Percentiles rank a stretch among this genome's conserved stretches.
Conservation (phyloP, 2,113 vertebrate species). For the Alethe castanea region DNA sequence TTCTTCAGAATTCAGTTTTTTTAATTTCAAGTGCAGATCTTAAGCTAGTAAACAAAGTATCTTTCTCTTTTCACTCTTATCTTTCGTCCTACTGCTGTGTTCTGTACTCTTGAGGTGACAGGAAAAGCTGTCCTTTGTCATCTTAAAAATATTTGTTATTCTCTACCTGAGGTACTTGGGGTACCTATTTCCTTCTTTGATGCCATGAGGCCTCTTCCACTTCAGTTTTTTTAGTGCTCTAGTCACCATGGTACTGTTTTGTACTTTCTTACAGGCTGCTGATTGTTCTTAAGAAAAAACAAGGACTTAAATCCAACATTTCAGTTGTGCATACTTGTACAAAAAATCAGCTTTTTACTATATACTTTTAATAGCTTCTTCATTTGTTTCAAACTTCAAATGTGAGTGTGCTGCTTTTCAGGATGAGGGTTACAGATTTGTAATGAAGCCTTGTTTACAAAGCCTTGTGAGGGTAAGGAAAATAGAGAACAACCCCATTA, state of each 20-base stretch:
- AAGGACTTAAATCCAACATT: neutral
- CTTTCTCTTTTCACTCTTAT: neutral
- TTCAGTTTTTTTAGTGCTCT: neutral
- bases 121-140: neutral
- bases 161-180: neutral
- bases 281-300: neutral
- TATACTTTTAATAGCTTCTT: neutral
- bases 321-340: neutral
- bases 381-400: neutral
- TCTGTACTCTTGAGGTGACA: neutral
- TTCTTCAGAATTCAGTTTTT: neutral
- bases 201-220: neutral
- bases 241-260: neutral
- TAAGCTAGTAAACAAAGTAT: neutral
- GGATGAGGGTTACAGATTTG: neutral
- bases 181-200: neutral
- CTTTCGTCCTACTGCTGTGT: neutral
- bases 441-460: neutral
- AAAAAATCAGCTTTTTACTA: neutral
- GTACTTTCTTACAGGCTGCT: neutral
- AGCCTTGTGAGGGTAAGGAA: neutral
- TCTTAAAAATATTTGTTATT: neutral
- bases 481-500: neutral
- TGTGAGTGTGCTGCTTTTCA: neutral
- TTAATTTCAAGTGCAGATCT: neutral